A percentile compares a stretch with the other conserved stretches of the same genome.
Evolutionary conservation across 2,888 invertebrate genomes (phyloP).

Genomic region (Tipula unca): DNA sequence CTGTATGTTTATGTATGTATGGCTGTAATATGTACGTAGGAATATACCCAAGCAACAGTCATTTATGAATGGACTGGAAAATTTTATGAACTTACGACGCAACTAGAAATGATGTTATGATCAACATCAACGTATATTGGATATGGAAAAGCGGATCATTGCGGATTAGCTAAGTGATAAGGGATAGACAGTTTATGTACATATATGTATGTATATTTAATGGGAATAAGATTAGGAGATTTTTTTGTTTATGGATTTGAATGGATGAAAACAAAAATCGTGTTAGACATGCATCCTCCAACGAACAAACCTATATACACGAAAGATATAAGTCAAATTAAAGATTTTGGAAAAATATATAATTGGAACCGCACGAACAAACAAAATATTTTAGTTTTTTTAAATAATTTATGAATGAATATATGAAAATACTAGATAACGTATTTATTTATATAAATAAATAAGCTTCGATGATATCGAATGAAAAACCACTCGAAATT

Average conservation of each 20-base stretch:
- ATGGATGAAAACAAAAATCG: neutral
- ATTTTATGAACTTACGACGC: neutral
- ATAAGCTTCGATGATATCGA: neutral
- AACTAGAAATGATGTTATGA: neutral
- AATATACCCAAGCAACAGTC: neutral
- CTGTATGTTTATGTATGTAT: too few relatives aligned
- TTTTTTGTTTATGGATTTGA: neutral
- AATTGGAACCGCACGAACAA: neutral
- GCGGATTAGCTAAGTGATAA: neutral
- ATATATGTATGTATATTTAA: neutral
- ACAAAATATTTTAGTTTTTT: neutral
- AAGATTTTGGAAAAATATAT: neutral
- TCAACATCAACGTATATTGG: neutral
- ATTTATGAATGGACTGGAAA: neutral
- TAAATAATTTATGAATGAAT: neutral
- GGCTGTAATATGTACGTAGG: too few relatives aligned
- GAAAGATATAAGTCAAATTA: neutral
- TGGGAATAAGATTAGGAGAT: neutral
- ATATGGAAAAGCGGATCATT: neutral
- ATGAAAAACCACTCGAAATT: neutral
- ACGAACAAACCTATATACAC: neutral
- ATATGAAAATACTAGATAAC: neutral
- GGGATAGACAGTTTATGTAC: neutral
- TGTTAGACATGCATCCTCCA: neutral
- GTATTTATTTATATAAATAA: neutral